Evolutionary conservation across 2,888 invertebrate species (phyloP).

Genomic region (Phyto melanocephala): DNA sequence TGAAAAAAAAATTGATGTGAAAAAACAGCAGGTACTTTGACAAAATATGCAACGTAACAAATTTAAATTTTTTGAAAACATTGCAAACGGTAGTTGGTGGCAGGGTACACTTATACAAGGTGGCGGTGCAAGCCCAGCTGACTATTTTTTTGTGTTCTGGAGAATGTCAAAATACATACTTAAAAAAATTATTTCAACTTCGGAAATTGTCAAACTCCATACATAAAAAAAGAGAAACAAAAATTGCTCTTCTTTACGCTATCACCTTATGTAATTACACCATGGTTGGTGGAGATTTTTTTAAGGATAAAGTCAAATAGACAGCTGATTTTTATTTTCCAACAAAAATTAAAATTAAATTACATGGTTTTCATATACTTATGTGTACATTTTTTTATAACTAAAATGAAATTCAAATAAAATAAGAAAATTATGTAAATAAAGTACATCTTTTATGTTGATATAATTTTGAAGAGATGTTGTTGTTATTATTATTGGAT

Average conservation of each 20-base stretch:
- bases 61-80: neutral
- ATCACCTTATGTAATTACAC: too few relatives aligned
- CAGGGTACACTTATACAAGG: too few relatives aligned
- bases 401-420: neutral
- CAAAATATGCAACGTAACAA: constrained; percentile 57
- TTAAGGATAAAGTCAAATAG: neutral
- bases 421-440: constrained; percentile 1
- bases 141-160: too few relatives aligned
- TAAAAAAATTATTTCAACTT: too few relatives aligned
- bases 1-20: neutral
- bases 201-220: too few relatives aligned
- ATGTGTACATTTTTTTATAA: neutral
- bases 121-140: too few relatives aligned
- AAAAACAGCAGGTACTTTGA: constrained; percentile 50
- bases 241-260: too few relatives aligned
- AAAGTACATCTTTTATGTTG: neutral
- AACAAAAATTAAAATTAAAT: neutral
- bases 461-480: neutral
- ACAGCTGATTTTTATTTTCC: constrained; percentile 26
- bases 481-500: neutral
- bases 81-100: neutral
- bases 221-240: too few relatives aligned
- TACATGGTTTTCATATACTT: neutral
- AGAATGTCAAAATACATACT: too few relatives aligned
- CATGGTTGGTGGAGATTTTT: too few relatives aligned